These are phyloP conservation scores for Orchesella cincta DNA, from an alignment of 1,140 invertebrate genomes.

Conservation along the genomic window DNA sequence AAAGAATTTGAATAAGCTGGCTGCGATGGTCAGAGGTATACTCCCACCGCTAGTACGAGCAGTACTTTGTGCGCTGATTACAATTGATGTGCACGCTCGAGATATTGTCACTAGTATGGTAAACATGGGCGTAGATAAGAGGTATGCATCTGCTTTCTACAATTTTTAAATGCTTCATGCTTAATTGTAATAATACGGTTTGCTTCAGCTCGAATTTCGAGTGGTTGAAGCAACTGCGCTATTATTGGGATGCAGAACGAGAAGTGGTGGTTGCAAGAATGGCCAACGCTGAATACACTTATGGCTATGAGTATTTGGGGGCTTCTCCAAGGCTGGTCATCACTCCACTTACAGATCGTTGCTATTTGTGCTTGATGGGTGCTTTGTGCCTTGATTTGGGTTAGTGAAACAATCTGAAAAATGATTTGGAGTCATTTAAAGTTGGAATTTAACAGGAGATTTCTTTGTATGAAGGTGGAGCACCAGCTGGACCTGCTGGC, in stretches of 20 bases:
- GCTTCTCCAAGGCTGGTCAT: constrained; percentile 78
- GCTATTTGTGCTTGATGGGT: constrained; percentile 83
- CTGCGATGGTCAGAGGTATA: constrained; percentile 72
- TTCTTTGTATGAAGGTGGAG: constrained; percentile 74
- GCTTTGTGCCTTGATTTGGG: constrained; percentile 80
- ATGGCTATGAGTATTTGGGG: constrained; percentile 91
- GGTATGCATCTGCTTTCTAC: constrained; percentile 60
- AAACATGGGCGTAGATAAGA: constrained; percentile 63
- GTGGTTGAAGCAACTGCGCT: constrained; percentile 87
- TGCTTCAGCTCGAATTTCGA: constrained; percentile 74
- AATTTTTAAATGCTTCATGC: background rate
- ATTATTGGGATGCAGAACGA: constrained; percentile 81
- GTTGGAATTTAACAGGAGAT: background rate
- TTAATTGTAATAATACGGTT: constrained; percentile 45
- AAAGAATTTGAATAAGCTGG: constrained; percentile 74
- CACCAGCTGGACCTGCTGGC: constrained; percentile 83
- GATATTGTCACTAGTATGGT: constrained; percentile 77
- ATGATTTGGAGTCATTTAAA: background rate
- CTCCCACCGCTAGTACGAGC: constrained; percentile 70
- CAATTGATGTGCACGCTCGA: constrained; percentile 81
- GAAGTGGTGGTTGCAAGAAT: constrained; percentile 76
- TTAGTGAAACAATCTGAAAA: constrained; percentile 51
- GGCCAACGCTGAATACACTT: constrained; percentile 75
- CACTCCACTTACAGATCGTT: constrained; percentile 81
- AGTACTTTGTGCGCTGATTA: constrained; percentile 79